Evolutionary conservation across 2,113 vertebrate species (phyloP).

Genomic region (Perca fluviatilis): DNA sequence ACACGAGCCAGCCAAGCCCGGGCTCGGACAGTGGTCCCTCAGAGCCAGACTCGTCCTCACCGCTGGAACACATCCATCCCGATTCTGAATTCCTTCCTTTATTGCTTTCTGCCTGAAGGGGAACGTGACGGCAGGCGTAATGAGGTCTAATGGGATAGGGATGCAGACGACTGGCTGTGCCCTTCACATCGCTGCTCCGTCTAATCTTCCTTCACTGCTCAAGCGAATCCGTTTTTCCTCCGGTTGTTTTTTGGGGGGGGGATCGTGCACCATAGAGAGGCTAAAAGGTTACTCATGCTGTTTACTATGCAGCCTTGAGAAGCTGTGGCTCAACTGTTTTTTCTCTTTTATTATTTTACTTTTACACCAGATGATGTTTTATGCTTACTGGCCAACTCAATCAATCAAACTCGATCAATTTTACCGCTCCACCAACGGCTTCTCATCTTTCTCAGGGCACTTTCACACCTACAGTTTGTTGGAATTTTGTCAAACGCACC

Average conservation of each 20-base stretch:
- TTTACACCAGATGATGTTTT: too few relatives aligned
- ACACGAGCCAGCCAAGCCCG: background rate
- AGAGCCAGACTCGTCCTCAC: slow-evolving; percentile 24
- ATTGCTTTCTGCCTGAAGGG: slow-evolving; percentile 38
- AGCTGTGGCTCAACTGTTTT: background rate
- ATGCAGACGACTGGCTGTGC: slow-evolving; percentile 1
- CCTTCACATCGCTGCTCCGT: slow-evolving; percentile 16
- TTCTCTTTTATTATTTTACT: background rate
- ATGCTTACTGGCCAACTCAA: too few relatives aligned
- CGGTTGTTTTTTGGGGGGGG: too few relatives aligned
- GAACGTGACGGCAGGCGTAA: slow-evolving; percentile 25
- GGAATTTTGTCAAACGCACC: too few relatives aligned
- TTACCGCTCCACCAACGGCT: too few relatives aligned
- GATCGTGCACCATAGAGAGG: background rate
- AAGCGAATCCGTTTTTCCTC: too few relatives aligned
- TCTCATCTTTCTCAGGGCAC: too few relatives aligned
- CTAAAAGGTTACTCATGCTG: background rate
- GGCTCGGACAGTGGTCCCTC: slow-evolving; percentile 9
- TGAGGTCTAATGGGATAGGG: slow-evolving; percentile 43
- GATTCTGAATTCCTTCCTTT: slow-evolving; percentile 25
- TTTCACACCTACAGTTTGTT: too few relatives aligned
- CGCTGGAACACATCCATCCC: slow-evolving; percentile 26
- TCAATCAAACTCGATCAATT: too few relatives aligned
- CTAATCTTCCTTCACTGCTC: background rate
- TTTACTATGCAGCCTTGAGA: background rate